Evolutionary conservation across 1,140 invertebrate species (phyloP).

Genomic region (Ceratina japonica): DNA sequence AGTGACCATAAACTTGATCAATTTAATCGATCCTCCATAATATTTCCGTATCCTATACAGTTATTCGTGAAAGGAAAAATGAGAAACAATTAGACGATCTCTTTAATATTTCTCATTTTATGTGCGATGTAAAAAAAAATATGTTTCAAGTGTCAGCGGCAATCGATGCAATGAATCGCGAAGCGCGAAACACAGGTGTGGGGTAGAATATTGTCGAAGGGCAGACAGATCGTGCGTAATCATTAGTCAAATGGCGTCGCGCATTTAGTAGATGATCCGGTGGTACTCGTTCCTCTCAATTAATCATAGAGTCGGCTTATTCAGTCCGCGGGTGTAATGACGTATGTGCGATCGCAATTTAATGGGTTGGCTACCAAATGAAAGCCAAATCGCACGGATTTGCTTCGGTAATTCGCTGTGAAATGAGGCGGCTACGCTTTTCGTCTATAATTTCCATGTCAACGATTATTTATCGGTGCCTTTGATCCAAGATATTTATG

Average conservation of each 20-base stretch:
- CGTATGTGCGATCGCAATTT: slow-evolving; percentile 18
- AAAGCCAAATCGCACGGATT: slow-evolving; percentile 5
- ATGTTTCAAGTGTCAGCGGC: no score
- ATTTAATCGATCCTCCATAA: no score
- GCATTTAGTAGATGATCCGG: slow-evolving; percentile 14
- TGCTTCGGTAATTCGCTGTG: slow-evolving; percentile 6
- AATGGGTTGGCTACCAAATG: slow-evolving; percentile 30
- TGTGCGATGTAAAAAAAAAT: no score
- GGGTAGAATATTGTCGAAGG: no score
- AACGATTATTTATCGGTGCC: neutral
- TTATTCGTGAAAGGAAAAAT: no score
- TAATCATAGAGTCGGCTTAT: slow-evolving; percentile 13
- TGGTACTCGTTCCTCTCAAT: neutral
- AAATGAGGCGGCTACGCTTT: neutral
- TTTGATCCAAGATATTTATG: neutral
- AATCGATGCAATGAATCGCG: no score
- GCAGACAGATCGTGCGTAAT: neutral
- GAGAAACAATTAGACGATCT: no score
- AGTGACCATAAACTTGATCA: no score
- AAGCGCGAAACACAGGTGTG: neutral
- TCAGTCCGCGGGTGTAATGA: slow-evolving; percentile 12
- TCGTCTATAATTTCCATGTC: neutral
- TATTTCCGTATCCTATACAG: no score
- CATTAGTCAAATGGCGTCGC: slow-evolving; percentile 16
- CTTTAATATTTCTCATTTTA: no score